Evolutionary conservation across 64 coral and sea anemone genomes (phyloP), one percentile per base, ranked within the genome.

Genomic region (Stichodactyla helianthus): DNA sequence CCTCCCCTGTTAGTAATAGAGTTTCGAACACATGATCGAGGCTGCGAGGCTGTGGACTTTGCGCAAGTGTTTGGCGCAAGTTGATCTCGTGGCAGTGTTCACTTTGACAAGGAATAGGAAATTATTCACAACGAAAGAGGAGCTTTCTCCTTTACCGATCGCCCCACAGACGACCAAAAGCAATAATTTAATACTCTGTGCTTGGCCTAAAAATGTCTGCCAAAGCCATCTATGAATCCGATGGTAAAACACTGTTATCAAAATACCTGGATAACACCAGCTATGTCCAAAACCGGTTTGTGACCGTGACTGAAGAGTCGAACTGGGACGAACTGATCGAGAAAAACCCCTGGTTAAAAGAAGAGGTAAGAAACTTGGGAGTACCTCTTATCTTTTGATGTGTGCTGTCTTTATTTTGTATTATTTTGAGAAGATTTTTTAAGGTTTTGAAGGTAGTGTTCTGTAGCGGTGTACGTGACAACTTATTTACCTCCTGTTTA

Each of bases 171-270:
- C 62, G 22, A 65, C 9, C 7, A 6, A 74, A 12, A 74, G 12
- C 68, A 19, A 27, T 1, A 10, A 19, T 1, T 6, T n/a, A 74
- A 27, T 74, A 13, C 1, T 27, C 12, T 31, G 55, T 51, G 35
- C 35, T 3, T 44, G 35, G 35, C 35, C 35, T 15, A 64, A 92
- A 53, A 27, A 95, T 95, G 93, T 95, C 93, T 18, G 93, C 93
- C 13, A 95, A 95, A 52, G 93, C 93, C 16, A 95, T 95, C 13
- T 89, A 84, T 83, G 93, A 95, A 89, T 79, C 78, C 35, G 93
- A 95, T 11, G 93, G 93, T 82, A 95, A 95, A 83, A 92, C 87
- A 28, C 79, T 95, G 25, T 60, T 95, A 9, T 81, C 83, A 58
- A 92, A 89, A 23, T 95, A 85, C 15, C 61, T 92, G 25, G 22